Conservation (phyloP, 2,797 vertebrate species). For the Acanthurus tractus region DNA sequence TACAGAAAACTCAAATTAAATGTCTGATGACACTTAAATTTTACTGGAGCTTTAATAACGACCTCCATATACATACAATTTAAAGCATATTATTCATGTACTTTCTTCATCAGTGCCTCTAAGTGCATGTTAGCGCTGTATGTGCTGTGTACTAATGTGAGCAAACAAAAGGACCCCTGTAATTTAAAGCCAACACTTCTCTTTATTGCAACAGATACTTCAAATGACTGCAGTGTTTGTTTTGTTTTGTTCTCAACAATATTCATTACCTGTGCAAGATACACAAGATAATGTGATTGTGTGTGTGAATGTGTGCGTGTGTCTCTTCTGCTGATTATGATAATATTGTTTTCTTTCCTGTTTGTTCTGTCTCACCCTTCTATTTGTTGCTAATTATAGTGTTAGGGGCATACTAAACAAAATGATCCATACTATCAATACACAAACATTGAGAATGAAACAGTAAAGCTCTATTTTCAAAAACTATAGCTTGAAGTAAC, state of each 20-base stretch:
- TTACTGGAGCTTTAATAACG: not conserved
- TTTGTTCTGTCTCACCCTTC: conserved; percentile 25
- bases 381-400: conserved; percentile 30
- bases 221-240: conserved; percentile 35
- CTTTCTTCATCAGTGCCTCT: not conserved
- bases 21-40: not conserved
- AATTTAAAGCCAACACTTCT: conserved; percentile 18
- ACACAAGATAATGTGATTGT: conserved; percentile 19
- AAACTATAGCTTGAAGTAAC: not conserved
- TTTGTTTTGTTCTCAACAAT: conserved; percentile 55
- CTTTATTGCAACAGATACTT: conserved; percentile 15
- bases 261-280: conserved; percentile 63
- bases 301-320: not conserved
- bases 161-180: not conserved
- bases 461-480: not conserved
- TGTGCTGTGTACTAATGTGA: not conserved
- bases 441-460: not conserved
- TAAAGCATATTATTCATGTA: not conserved
- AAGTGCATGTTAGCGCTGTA: not conserved
- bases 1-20: not conserved
- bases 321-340: conserved; percentile 66
- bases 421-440: not conserved
- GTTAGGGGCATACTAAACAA: conserved; percentile 22
- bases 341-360: conserved; percentile 61
- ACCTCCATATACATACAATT: not conserved